Conservation (phyloP, 2,113 vertebrate species). For the Hylia prasina region DNA sequence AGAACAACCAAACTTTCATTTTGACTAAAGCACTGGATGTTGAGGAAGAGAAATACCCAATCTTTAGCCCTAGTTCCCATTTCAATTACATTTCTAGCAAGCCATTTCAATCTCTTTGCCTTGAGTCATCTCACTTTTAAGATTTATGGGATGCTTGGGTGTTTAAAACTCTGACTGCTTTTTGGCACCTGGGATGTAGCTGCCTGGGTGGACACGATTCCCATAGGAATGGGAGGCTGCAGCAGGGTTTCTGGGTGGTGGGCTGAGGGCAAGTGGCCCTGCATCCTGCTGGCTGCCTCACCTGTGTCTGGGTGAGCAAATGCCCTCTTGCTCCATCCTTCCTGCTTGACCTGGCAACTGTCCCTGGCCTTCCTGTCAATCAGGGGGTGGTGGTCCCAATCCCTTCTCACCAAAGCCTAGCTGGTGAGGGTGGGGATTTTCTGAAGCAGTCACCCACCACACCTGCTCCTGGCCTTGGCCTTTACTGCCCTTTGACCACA, state of each 20-base stretch:
- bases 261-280: neutral
- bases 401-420: neutral
- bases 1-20: slow-evolving; percentile 31
- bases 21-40: neutral
- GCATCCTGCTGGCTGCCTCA: neutral
- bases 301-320: neutral
- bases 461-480: neutral
- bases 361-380: neutral
- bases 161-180: neutral
- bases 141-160: neutral
- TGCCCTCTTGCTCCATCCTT: neutral
- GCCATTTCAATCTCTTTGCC: neutral
- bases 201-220: neutral
- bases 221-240: neutral
- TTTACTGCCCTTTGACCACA: neutral
- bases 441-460: neutral
- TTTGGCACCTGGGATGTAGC: neutral
- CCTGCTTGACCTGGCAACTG: neutral
- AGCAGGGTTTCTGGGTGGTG: neutral
- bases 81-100: neutral
- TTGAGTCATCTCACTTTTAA: neutral
- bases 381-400: neutral
- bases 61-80: neutral
- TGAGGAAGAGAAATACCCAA: neutral
- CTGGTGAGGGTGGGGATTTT: neutral